Base-by-base conservation (phyloP, 2,797 vertebrate species). In the Macrochelys suwanniensis region DNA sequence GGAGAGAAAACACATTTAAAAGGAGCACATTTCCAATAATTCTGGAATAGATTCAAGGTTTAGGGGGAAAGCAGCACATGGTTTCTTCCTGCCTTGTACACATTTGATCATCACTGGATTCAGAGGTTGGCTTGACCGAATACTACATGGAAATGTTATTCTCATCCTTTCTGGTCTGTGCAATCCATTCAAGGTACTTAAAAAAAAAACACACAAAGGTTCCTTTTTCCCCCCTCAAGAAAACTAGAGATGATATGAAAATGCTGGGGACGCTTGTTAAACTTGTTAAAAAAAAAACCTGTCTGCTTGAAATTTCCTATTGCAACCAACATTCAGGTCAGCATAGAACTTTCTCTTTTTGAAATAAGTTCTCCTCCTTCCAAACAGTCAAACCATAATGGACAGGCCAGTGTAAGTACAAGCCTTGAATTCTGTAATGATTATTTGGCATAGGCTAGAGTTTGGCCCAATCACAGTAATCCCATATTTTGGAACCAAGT, bases 301-400 rank as follows among this genome's bases (percentile, higher is more conserved):
- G 3, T 37, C 68, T 12, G 56, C 85, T 84, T 80, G 57, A 93
- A 94, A 65, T 28, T 80, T 90, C 82, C 50, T 85, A 74, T 37
- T 74, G n/a, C n/a, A 93, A 68, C 45, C 77, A 54, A 80, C 56
- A 87, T 65, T 85, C 78, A 84, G 92, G 92, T 90, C 88, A 90
- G 59, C 5, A 65, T 89, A 45, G 33, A 89, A 94, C 42, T 68
- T 45, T 87, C 59, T 90, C 23, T 26, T 95, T 74, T 45, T 76
- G 86, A 88, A 85, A 95, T 85, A 84, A 26, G 82, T 87, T 81
- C 47, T 80, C 47, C 61, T 90, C 59, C 80, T 91, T 78, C 45
- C 0, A 2, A 53, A 28, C 2, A 4, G 74, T 17, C 13, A 93
- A 91, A 91, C 85, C 85, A 85, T 57, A 78, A 6, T 0, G 17